Percentiles rank a stretch among this genome's conserved stretches.
These are phyloP conservation scores for Lycodopsis pacificus DNA, from an alignment of 2,797 vertebrate genomes.

Conservation along the genomic window DNA sequence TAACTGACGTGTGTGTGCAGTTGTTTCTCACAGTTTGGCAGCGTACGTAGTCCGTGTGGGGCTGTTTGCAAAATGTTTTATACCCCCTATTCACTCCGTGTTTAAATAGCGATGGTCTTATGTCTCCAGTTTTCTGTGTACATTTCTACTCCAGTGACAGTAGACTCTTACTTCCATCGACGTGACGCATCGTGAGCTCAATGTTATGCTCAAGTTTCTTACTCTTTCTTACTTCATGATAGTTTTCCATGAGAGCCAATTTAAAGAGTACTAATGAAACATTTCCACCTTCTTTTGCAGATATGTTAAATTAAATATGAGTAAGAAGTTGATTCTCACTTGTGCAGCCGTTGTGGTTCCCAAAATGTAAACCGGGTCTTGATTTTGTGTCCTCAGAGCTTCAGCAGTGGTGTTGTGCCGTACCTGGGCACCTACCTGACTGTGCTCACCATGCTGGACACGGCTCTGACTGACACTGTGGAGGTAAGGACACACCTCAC, in stretches of 20 bases:
- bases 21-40: slow-evolving; percentile 38
- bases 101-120: not conserved
- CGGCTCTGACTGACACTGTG: slow-evolving; percentile 87
- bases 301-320: not conserved
- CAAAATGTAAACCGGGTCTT: not conserved
- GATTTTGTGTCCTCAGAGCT: slow-evolving; percentile 54
- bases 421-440: slow-evolving; percentile 94
- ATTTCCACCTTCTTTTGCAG: not conserved
- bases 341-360: not conserved
- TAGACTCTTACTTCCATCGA: not conserved
- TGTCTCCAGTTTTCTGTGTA: slow-evolving; percentile 2
- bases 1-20: slow-evolving; percentile 10
- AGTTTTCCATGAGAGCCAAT: not conserved
- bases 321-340: not conserved
- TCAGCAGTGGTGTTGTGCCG: slow-evolving; percentile 83
- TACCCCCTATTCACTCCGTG: slow-evolving; percentile 20
- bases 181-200: not conserved
- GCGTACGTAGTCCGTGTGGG: slow-evolving; percentile 31
- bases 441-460: slow-evolving; percentile 92
- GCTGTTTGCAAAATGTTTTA: slow-evolving; percentile 38
- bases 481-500: slow-evolving; percentile 76
- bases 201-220: accelerated
- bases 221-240: not conserved
- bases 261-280: not conserved
- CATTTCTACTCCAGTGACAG: not conserved